Evolutionary conservation across 2,797 vertebrate species (phyloP), one percentile per base, ranked within the genome.

Genomic region (Kryptolebias ocellatus): DNA sequence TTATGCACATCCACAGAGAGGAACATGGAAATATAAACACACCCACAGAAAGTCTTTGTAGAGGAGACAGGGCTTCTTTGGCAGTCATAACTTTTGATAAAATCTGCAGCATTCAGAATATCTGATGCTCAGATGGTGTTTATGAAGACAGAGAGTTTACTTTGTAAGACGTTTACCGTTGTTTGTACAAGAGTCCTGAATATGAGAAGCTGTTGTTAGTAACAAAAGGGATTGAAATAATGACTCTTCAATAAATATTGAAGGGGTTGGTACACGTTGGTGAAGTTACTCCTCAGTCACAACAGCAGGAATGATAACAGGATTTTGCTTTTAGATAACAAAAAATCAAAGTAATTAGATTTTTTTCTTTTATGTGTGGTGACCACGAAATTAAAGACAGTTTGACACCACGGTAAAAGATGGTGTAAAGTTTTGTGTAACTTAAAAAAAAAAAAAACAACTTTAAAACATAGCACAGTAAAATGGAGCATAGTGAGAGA

Each of bases 1-100:
- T 17, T 16, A 2, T 16, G n/a, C 39, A 42, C 37, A 28, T 1
- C 18, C 14, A 58, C 15, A 55, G 29, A 61, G 16, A 64, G 39
- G 12, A 53, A 60, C 57, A 7, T 7, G 31, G 7, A n/a, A 12
- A 34, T 7, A 50, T 2, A 54, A 55, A 54, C 8, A 5, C 4
- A 54, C 39, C 39, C 42, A 24, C 57, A 27, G 4, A 46, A n/a
- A 1, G 6, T 44, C 49, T 54, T 53, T 53, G 47, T 57, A 6
- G 34, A 55, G 58, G 49, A 15, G 27, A 70, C 61, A 60, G 16
- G 18, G 18, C 68, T 65, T 64, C 65, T 71, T 66, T 28, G 45
- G 18, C 18, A 51, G 11, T 2, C 2, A 5, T 20, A 54, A 29
- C 28, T 28, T 72, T 27, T 53, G 11, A 75, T 60, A n/a, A 56